Percentiles rank a stretch among this genome's conserved stretches.
phyloP scores from a whole-genome alignment of 2,113 vertebrate species.

The Perca flavescens region DNA sequence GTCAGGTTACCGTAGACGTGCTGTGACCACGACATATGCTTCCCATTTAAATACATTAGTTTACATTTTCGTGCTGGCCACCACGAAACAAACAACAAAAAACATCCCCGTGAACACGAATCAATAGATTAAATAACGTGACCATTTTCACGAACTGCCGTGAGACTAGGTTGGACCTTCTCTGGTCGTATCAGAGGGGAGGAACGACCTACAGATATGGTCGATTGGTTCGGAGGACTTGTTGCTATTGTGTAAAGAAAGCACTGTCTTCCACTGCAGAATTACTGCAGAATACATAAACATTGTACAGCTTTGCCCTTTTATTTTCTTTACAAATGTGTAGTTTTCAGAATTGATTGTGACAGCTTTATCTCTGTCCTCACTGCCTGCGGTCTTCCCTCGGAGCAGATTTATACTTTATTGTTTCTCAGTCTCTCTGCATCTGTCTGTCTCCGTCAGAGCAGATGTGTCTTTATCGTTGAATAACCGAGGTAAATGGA shows the following conservation, averaged over 20 bases:
- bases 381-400: neutral
- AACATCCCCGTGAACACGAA: too few species aligned
- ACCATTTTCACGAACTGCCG: too few species aligned
- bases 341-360: neutral
- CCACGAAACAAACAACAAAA: too few species aligned
- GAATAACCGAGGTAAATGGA: constrained; percentile 21
- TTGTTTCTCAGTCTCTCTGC: neutral
- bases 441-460: constrained; percentile 5
- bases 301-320: neutral
- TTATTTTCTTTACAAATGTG: neutral
- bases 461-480: constrained; percentile 27
- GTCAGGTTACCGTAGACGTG: too few species aligned
- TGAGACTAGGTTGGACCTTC: too few species aligned
- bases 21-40: too few species aligned
- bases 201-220: too few species aligned
- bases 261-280: neutral
- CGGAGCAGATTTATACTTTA: neutral
- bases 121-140: too few species aligned
- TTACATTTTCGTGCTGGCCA: too few species aligned
- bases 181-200: too few species aligned
- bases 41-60: too few species aligned
- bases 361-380: constrained; percentile 6
- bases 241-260: neutral
- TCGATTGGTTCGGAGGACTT: too few species aligned
- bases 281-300: neutral